Percentiles rank a stretch among this genome's conserved stretches.
These are phyloP conservation scores for Aphrocallistes beatrix DNA, from an alignment of 37 sponge, comb jelly and placozoan species.

Conservation along the genomic window DNA sequence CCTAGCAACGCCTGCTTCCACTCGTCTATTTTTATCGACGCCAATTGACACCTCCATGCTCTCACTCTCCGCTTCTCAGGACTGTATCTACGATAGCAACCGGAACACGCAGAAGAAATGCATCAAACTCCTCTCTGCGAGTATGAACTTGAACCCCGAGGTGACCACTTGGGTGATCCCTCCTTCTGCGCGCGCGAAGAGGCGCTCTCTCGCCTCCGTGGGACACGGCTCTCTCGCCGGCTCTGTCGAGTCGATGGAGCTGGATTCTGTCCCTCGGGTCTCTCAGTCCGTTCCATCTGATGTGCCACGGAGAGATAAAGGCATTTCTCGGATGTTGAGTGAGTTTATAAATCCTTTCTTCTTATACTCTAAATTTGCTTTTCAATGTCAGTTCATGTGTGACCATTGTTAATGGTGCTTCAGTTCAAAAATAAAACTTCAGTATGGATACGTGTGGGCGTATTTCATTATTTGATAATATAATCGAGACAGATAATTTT, in stretches of 20 bases:
- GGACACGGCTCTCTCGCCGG: not conserved
- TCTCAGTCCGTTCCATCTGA: too few species aligned
- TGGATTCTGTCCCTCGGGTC: too few species aligned
- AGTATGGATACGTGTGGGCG: too few species aligned
- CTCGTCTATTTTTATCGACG: not conserved
- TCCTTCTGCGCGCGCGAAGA: not conserved
- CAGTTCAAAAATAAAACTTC: too few species aligned
- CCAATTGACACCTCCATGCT: not conserved
- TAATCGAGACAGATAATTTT: too few species aligned
- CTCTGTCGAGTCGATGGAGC: not conserved
- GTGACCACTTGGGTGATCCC: not conserved
- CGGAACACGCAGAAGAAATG: not conserved
- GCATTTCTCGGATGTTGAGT: too few species aligned
- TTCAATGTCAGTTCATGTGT: too few species aligned
- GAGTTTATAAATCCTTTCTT: too few species aligned
- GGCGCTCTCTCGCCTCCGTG: not conserved
- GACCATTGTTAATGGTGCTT: too few species aligned
- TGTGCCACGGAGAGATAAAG: too few species aligned
- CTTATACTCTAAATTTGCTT: too few species aligned
- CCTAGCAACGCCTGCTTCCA: slow-evolving; percentile 8
- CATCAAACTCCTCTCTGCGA: not conserved
- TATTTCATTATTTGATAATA: too few species aligned
- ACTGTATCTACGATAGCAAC: not conserved
- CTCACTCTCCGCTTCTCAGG: slow-evolving; percentile 1
- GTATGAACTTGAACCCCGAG: not conserved